These are phyloP conservation scores for Palloptera scutellata DNA, from an alignment of 2,888 invertebrate genomes.

Conservation along the genomic window DNA sequence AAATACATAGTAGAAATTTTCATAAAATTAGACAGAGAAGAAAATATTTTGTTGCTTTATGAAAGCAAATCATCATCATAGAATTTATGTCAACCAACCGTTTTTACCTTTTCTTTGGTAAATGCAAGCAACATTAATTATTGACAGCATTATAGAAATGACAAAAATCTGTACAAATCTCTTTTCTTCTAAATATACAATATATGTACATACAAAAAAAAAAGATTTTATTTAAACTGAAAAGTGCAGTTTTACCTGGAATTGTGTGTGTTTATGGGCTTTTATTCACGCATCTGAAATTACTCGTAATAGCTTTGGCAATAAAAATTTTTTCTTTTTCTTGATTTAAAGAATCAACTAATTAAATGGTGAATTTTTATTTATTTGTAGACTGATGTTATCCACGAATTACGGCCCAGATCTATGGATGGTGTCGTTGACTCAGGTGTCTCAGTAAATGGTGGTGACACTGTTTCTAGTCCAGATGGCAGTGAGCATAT, in stretches of 20 bases:
- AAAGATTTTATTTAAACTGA: too few species aligned
- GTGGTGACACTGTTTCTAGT: slow-evolving; percentile 58
- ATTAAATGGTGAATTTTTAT: slow-evolving; percentile 14
- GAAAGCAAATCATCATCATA: slow-evolving; percentile 1
- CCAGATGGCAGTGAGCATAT: slow-evolving; percentile 56
- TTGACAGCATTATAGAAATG: slow-evolving; percentile 1
- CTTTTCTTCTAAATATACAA: too few species aligned
- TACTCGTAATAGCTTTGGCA: not conserved
- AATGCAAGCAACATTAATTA: slow-evolving; percentile 4
- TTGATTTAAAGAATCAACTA: slow-evolving; percentile 3
- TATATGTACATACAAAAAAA: too few species aligned
- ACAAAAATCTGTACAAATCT: slow-evolving; percentile 17
- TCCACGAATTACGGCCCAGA: slow-evolving; percentile 61
- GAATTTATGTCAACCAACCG: slow-evolving; percentile 47
- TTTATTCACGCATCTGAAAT: too few species aligned
- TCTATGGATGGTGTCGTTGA: slow-evolving; percentile 63
- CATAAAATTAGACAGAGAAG: slow-evolving; percentile 16
- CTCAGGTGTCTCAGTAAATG: slow-evolving; percentile 59
- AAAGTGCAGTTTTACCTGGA: too few species aligned
- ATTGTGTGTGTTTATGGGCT: too few species aligned
- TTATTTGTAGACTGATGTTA: slow-evolving; percentile 58
- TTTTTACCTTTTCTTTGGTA: slow-evolving; percentile 26
- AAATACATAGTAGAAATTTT: slow-evolving; percentile 14
- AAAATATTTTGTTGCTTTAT: slow-evolving; percentile 6
- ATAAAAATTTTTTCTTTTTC: not conserved